These are phyloP conservation scores for Aricia agestis DNA, from an alignment of 1,140 invertebrate species.

Conservation along the genomic window DNA sequence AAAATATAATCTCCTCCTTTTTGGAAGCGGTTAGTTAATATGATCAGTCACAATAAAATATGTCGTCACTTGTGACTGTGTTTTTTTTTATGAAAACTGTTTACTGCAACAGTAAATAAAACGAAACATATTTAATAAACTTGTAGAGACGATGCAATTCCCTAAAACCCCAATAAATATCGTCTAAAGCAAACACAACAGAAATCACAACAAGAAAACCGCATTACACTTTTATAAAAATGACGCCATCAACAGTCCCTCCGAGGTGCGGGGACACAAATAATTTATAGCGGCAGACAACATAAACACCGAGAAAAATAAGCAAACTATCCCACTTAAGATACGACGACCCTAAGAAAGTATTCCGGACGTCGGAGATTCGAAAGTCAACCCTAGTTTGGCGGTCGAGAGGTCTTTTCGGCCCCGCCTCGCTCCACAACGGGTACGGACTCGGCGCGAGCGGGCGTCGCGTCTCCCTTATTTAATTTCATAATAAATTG, in stretches of 20 bases:
- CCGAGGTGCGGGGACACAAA: conserved; percentile 66
- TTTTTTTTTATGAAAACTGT: too few species aligned
- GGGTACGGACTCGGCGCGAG: conserved; percentile 62
- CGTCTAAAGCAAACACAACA: conserved; percentile 27
- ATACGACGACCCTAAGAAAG: conserved; percentile 24
- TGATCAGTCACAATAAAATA: too few species aligned
- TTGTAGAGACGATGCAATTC: neutral
- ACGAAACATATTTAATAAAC: neutral
- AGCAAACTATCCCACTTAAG: conserved; percentile 70
- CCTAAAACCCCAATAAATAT: conserved; percentile 4
- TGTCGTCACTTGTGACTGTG: too few species aligned
- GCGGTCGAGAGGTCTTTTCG: conserved; percentile 39
- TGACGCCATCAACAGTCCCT: conserved; percentile 58
- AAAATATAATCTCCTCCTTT: too few species aligned
- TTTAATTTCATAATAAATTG: conserved; percentile 75
- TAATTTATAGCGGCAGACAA: conserved; percentile 71
- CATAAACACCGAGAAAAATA: conserved; percentile 70
- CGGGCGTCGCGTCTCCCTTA: conserved; percentile 60
- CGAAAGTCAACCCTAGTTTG: conserved; percentile 53
- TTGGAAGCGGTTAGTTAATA: too few species aligned
- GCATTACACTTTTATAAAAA: conserved; percentile 74
- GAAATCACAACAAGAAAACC: conserved; percentile 66
- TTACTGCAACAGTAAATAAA: too few species aligned
- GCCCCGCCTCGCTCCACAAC: conserved; percentile 37
- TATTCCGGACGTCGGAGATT: conserved; percentile 28